Percentiles rank a stretch among this genome's conserved stretches.
Evolutionary conservation across 2,797 vertebrate genomes (phyloP).

Genomic region (Gambelia wislizenii): DNA sequence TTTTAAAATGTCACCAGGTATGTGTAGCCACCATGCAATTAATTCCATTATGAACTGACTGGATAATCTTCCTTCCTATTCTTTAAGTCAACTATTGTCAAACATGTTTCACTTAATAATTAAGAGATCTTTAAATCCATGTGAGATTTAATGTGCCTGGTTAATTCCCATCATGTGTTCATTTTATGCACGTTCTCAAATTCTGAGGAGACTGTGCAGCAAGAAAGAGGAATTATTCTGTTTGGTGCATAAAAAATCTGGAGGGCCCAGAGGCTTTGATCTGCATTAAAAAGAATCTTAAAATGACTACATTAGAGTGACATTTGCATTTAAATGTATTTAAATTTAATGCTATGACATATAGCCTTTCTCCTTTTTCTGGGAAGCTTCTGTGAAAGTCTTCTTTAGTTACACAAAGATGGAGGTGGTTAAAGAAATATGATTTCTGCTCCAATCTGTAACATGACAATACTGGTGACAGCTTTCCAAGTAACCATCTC

Average conservation of each 20-base stretch:
- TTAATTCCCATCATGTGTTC: slow-evolving; percentile 33
- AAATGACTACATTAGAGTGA: slow-evolving; percentile 29
- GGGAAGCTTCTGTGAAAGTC: not conserved
- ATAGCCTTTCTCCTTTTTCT: not conserved
- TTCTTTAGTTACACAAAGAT: not conserved
- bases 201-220: slow-evolving; percentile 29
- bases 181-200: slow-evolving; percentile 20
- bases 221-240: slow-evolving; percentile 35
- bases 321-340: slow-evolving; percentile 41
- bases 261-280: slow-evolving; percentile 55
- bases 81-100: slow-evolving; percentile 50
- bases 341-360: slow-evolving; percentile 1
- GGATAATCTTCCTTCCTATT: slow-evolving; percentile 34
- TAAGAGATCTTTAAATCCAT: slow-evolving; percentile 49
- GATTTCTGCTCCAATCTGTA: not conserved
- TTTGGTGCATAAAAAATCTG: slow-evolving; percentile 44
- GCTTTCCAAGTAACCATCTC: not conserved
- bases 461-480: not conserved
- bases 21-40: slow-evolving; percentile 61
- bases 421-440: not conserved
- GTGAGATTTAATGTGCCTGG: slow-evolving; percentile 51
- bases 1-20: slow-evolving; percentile 48
- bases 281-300: slow-evolving; percentile 22
- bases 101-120: slow-evolving; percentile 56
- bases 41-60: slow-evolving; percentile 55